Evolutionary conservation across 2,113 vertebrate genomes (phyloP).

Genomic region (Cinclus cinclus): DNA sequence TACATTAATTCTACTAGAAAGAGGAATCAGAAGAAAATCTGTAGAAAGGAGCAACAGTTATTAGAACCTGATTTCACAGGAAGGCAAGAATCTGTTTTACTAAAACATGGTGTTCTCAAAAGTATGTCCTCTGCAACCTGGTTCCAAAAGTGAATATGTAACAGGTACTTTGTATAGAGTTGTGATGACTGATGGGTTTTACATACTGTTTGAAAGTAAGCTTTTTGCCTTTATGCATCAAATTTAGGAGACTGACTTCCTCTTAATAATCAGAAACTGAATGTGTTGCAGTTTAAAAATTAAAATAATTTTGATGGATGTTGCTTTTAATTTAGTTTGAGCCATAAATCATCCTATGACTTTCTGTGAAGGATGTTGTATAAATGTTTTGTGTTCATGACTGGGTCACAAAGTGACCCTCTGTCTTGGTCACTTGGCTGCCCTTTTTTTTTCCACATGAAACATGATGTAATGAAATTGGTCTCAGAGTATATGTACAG

Average conservation of each 20-base stretch:
- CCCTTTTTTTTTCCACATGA: background rate
- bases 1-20: background rate
- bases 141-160: background rate
- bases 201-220: background rate
- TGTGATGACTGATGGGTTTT: background rate
- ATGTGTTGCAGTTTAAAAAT: background rate
- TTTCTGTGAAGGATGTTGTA: background rate
- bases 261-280: background rate
- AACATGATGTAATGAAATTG: slow-evolving; percentile 28
- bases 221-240: background rate
- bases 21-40: background rate
- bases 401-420: background rate
- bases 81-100: background rate
- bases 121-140: background rate
- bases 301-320: slow-evolving; percentile 39
- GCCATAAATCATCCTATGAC: slow-evolving; percentile 30
- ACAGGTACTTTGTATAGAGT: background rate
- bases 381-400: background rate
- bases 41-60: background rate
- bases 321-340: slow-evolving; percentile 51
- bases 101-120: rapidly evolving
- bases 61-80: background rate
- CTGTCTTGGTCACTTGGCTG: background rate
- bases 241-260: background rate
- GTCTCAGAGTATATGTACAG: background rate